Base-by-base conservation (phyloP, 2,888 invertebrate species). In the Allolobophora icterica region DNA sequence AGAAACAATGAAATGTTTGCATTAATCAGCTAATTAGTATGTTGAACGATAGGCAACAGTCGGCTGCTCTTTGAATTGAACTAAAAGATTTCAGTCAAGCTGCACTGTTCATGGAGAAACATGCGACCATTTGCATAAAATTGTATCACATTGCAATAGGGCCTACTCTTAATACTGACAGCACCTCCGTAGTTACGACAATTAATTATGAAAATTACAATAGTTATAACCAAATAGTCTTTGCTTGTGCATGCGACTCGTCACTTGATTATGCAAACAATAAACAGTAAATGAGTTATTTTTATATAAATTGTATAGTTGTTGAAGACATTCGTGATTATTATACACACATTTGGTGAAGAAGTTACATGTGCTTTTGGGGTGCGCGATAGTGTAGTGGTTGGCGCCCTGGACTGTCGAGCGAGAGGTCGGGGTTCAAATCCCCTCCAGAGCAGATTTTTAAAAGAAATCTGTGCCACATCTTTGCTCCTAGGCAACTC, bases 81-180 rank as follows among this genome's bases (percentile, higher is more conserved):
- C 71, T n/a, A 30, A 30, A n/a, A 30, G 71, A 71, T 71, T n/a
- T 30, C 6, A 71, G n/a, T 71, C 71, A 52, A 3, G 24, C 52
- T 52, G 15, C 11, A 13, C 11, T 5, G 30, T 58, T 52, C 52
- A 52, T 19, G 19, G 30, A 24, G 11, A 71, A n/a, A 71, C 8
- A n/a, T n/a, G 71, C 71, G 11, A 8, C n/a, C n/a, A 71, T 71
- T 71, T 71, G 71, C 71, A 71, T 71, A 71, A 71, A 30, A 71
- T 24, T 71, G 71, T 71, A 71, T 71, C 71, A 71, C 71, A 71
- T 71, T n/a, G 71, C n/a, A 71, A 71, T 71, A n/a, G n/a, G n/a
- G n/a, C n/a, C n/a, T n/a, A 71, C 71, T 71, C 71, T n/a, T 71
- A 71, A 71, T 71, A 71, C 71, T 71, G 71, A 71, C 30, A 71